Percentiles rank a stretch among this genome's conserved stretches.
phyloP scores from a whole-genome alignment of 2,888 invertebrate species.

The Meghimatium bilineatum region DNA sequence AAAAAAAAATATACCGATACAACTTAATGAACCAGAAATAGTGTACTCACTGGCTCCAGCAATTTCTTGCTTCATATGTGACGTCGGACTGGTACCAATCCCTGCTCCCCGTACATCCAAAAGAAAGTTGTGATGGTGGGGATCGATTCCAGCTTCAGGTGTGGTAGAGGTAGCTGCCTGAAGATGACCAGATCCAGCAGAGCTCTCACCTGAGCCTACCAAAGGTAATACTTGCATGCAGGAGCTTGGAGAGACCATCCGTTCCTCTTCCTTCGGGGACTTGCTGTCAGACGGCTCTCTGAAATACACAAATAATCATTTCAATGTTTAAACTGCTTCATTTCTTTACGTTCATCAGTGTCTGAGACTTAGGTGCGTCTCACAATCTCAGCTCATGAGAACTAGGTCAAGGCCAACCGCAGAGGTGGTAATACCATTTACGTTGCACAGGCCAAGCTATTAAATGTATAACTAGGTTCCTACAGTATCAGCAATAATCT shows the following conservation, averaged over 20 bases:
- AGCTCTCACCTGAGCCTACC: conserved; percentile 40
- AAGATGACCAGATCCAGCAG: conserved; percentile 42
- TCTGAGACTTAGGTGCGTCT: too few relatives aligned
- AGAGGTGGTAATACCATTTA: too few relatives aligned
- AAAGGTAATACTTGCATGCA: conserved; percentile 57
- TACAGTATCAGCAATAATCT: too few relatives aligned
- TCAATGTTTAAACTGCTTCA: background rate
- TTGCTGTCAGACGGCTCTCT: conserved; percentile 54
- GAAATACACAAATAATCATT: background rate
- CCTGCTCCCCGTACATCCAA: conserved; percentile 35
- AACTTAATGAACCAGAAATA: background rate
- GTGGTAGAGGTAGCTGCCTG: conserved; percentile 68
- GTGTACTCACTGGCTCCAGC: conserved; percentile 43
- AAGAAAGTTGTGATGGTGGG: conserved; percentile 49
- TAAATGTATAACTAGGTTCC: too few relatives aligned
- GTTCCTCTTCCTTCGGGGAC: conserved; percentile 53
- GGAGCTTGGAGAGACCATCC: conserved; percentile 59
- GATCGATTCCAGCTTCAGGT: conserved; percentile 54
- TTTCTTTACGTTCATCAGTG: too few relatives aligned
- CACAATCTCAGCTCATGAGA: too few relatives aligned
- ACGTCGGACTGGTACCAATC: conserved; percentile 29
- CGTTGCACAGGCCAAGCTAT: too few relatives aligned
- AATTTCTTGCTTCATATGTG: conserved; percentile 51
- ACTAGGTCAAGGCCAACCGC: too few relatives aligned
- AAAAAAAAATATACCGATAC: background rate